These are phyloP conservation scores for Danio tinwini DNA, from an alignment of 2,797 vertebrate genomes.

Conservation along the genomic window DNA sequence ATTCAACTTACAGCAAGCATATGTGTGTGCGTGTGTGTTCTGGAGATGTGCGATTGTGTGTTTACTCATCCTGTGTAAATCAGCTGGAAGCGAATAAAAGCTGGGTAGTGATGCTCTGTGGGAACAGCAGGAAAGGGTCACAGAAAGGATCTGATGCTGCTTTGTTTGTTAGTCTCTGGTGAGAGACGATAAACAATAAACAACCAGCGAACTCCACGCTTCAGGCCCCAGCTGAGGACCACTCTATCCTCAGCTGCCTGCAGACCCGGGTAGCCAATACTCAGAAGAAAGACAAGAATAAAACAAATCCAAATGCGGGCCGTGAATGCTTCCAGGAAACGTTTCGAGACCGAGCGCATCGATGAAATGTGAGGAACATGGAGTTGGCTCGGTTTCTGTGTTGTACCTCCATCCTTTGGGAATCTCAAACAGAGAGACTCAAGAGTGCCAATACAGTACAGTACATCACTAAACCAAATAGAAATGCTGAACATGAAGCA, in stretches of 20 bases:
- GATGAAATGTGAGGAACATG: conserved; percentile 5
- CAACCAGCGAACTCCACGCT: conserved; percentile 26
- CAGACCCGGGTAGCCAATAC: conserved; percentile 25
- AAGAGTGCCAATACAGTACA: background rate
- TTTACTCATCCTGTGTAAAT: conserved; percentile 46
- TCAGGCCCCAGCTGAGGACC: conserved; percentile 27
- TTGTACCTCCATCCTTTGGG: background rate
- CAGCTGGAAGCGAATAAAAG: conserved; percentile 56
- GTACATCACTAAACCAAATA: background rate
- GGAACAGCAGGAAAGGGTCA: conserved; percentile 58
- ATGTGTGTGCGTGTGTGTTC: conserved; percentile 17
- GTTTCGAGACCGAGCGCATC: background rate
- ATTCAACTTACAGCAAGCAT: conserved; percentile 22
- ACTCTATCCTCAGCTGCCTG: conserved; percentile 17
- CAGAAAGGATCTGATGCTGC: conserved; percentile 44
- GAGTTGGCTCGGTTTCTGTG: conserved; percentile 7
- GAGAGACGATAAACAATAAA: conserved; percentile 52
- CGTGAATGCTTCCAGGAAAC: conserved; percentile 33
- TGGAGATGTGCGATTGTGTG: conserved; percentile 24
- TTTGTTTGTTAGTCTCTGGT: conserved; percentile 45
- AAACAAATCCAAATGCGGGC: conserved; percentile 25
- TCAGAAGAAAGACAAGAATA: conserved; percentile 17
- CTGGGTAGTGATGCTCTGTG: conserved; percentile 54
- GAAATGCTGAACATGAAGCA: background rate
- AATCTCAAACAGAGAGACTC: conserved; percentile 9